Conservation (phyloP, 2,797 vertebrate genomes). For the Syndactyla subalaris region DNA sequence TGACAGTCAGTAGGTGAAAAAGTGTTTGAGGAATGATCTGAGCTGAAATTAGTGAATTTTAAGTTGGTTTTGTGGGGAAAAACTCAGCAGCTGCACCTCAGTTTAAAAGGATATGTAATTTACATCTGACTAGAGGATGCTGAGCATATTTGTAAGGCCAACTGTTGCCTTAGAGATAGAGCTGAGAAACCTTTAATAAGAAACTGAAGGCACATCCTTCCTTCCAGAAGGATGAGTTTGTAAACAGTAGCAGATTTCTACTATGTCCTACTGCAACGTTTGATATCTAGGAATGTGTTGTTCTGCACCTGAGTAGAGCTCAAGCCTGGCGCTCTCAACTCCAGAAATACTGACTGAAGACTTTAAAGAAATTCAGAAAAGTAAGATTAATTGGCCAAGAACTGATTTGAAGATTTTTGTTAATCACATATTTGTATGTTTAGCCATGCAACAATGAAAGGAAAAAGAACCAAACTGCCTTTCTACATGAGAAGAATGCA, state of each 20-base stretch:
- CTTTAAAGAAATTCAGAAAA: not conserved
- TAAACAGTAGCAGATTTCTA: not conserved
- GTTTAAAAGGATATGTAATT: not conserved
- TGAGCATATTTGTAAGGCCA: not conserved
- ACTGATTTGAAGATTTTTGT: not conserved
- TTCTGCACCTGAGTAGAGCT: not conserved
- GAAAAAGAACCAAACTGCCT: not conserved
- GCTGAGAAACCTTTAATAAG: not conserved
- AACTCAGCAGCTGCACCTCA: not conserved
- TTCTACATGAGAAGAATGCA: not conserved
- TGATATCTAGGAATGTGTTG: not conserved
- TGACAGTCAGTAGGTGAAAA: slow-evolving; percentile 10
- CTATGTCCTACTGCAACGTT: not conserved
- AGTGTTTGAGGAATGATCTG: not conserved
- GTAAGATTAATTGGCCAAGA: not conserved
- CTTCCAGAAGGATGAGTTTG: not conserved
- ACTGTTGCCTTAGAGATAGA: not conserved
- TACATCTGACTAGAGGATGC: not conserved
- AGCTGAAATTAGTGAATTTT: slow-evolving; percentile 26
- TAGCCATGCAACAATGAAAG: not conserved
- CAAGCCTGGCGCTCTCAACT: not conserved
- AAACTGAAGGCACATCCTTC: not conserved
- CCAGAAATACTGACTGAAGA: not conserved
- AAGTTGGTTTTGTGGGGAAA: not conserved
- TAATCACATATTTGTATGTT: not conserved